Conservation (phyloP, 2,797 vertebrate genomes). For the Pteropus rufus region DNA sequence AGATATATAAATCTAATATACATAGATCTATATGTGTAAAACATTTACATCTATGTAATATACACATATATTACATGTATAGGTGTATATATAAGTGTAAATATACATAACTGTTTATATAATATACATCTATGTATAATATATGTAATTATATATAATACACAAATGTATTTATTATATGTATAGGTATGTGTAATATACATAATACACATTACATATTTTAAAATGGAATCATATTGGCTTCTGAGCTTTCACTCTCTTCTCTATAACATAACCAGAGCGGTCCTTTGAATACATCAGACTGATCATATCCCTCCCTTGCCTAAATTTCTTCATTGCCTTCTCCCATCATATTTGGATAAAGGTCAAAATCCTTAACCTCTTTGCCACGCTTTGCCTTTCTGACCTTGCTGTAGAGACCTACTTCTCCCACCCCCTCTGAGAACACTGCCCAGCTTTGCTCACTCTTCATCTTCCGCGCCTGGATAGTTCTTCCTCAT, state of each 20-base stretch:
- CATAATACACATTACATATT: not conserved
- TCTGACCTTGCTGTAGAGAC: too few species aligned
- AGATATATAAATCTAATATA: not conserved
- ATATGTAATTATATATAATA: not conserved
- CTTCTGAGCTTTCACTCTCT: not conserved
- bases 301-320: not conserved
- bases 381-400: not conserved
- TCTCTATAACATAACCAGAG: not conserved
- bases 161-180: not conserved
- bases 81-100: not conserved
- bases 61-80: not conserved
- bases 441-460: not conserved
- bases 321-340: not conserved
- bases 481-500: not conserved
- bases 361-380: not conserved
- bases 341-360: not conserved
- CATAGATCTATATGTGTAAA: not conserved
- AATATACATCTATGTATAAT: not conserved
- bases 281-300: not conserved
- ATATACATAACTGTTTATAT: not conserved
- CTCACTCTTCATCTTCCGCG: too few species aligned
- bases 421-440: not conserved
- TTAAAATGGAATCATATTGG: not conserved
- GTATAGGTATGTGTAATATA: not conserved
- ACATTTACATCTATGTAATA: not conserved